phyloP scores from a whole-genome alignment of 2,113 vertebrate genomes.

The Hirundichthys speculiger region DNA sequence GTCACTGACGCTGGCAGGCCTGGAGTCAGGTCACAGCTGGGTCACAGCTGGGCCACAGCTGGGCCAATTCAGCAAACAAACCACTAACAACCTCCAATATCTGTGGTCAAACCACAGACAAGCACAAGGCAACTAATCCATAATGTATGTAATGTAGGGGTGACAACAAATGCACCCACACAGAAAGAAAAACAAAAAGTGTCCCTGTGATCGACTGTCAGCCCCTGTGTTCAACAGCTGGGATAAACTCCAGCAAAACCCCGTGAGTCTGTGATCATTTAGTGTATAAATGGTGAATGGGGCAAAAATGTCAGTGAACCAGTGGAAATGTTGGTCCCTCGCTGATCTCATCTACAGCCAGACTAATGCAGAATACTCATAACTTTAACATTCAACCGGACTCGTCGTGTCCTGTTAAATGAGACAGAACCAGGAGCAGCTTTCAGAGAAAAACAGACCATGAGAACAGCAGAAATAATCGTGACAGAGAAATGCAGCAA shows the following conservation, averaged over 20 bases:
- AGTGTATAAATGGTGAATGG: too few relatives aligned
- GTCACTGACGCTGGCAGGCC: not conserved
- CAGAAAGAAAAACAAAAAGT: too few relatives aligned
- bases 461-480: too few relatives aligned
- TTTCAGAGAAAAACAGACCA: slow-evolving; percentile 23
- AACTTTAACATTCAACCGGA: not conserved
- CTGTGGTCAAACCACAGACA: too few relatives aligned
- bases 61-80: slow-evolving; percentile 5
- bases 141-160: slow-evolving; percentile 5
- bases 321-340: too few relatives aligned
- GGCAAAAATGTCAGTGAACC: too few relatives aligned
- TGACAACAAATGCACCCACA: too few relatives aligned
- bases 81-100: not conserved
- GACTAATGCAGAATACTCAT: not conserved
- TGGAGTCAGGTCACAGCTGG: slow-evolving; percentile 27
- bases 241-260: too few relatives aligned
- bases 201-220: too few relatives aligned
- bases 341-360: slow-evolving; percentile 7
- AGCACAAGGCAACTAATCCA: slow-evolving; percentile 32
- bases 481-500: slow-evolving; percentile 2
- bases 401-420: not conserved
- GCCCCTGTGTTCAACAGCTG: too few relatives aligned
- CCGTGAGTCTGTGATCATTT: too few relatives aligned
- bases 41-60: slow-evolving; percentile 16
- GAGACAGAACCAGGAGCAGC: not conserved